Percentiles rank a stretch among this genome's conserved stretches.
Evolutionary conservation across 2,113 vertebrate genomes (phyloP).

Genomic region (Turdus rufiventris): DNA sequence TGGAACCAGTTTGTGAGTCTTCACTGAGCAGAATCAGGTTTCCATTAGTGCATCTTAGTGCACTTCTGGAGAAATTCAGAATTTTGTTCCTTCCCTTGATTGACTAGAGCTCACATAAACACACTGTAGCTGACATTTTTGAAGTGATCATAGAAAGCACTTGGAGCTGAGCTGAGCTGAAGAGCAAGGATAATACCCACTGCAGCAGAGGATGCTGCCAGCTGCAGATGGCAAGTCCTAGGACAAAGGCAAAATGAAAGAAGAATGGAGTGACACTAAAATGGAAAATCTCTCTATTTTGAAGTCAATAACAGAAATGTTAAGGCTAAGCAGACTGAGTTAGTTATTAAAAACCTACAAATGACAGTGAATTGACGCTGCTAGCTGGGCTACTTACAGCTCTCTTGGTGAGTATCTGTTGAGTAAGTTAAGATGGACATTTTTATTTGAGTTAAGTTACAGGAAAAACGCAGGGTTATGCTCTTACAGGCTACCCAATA

Average conservation of each 20-base stretch:
- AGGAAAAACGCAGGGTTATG: background rate
- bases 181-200: background rate
- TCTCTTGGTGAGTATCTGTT: background rate
- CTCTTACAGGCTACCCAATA: background rate
- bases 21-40: background rate
- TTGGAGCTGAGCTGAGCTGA: background rate
- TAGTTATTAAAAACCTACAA: background rate
- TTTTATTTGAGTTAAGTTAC: background rate
- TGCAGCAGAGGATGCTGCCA: background rate
- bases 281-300: background rate
- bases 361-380: background rate
- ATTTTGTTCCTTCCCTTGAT: background rate
- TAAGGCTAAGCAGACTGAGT: background rate
- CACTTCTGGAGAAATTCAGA: background rate
- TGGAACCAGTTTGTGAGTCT: background rate
- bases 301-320: background rate
- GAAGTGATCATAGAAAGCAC: background rate
- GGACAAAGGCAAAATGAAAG: background rate
- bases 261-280: background rate
- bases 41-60: background rate
- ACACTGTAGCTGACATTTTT: background rate
- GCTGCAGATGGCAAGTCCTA: background rate
- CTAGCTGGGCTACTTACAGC: background rate
- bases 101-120: background rate
- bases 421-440: fast-evolving